phyloP scores from a whole-genome alignment of 2,113 vertebrate genomes.

The Seriola quinqueradiata region DNA sequence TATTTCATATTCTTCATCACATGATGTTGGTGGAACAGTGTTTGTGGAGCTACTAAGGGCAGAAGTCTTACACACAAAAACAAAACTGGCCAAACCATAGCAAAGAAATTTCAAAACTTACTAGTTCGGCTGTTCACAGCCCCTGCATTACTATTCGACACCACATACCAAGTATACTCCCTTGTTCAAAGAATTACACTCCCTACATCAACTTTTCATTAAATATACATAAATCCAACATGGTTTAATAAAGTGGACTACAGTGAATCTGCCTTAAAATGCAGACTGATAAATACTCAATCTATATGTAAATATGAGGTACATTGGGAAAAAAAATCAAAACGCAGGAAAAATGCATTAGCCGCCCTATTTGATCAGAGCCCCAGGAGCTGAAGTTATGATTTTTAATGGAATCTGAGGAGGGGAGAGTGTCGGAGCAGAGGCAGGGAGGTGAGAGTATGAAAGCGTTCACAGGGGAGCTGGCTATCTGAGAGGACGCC shows the following conservation, averaged over 20 bases:
- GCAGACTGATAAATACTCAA: constrained; percentile 87
- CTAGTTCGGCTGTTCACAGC: constrained; percentile 47
- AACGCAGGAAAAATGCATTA: constrained; percentile 82
- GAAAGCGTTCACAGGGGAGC: constrained; percentile 72
- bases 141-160: constrained; percentile 70
- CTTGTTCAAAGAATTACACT: constrained; percentile 82
- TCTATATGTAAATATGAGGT: constrained; percentile 89
- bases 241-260: constrained; percentile 82
- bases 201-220: constrained; percentile 82
- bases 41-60: background rate
- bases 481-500: constrained; percentile 71
- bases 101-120: constrained; percentile 39
- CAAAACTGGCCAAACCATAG: background rate
- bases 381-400: constrained; percentile 80
- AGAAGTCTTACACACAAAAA: background rate
- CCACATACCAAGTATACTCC: constrained; percentile 70
- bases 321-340: constrained; percentile 68
- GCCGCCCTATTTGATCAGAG: constrained; percentile 80
- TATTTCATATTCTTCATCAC: constrained; percentile 10
- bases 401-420: constrained; percentile 86
- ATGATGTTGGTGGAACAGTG: constrained; percentile 6
- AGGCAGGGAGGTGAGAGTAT: constrained; percentile 68
- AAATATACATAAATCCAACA: constrained; percentile 85
- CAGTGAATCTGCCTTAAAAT: constrained; percentile 81
- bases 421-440: constrained; percentile 68